Conservation (phyloP, 1,140 invertebrate species). For the Acromyrmex echinatior region DNA sequence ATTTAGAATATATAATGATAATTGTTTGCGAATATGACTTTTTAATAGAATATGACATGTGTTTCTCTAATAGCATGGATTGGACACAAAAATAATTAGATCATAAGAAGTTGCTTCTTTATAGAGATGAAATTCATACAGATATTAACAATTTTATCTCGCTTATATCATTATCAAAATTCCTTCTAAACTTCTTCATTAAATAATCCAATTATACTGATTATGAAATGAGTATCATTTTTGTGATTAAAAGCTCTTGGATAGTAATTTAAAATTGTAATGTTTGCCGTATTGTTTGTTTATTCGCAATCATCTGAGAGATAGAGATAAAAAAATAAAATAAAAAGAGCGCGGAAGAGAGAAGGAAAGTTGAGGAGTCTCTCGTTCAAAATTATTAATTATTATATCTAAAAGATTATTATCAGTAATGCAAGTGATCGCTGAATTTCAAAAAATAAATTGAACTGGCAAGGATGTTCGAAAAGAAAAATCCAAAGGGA, state of each 20-base stretch:
- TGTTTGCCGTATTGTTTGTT: neutral
- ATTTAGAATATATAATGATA: neutral
- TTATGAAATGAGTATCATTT: conserved; percentile 20
- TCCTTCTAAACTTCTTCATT: neutral
- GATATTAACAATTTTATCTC: neutral
- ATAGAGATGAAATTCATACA: neutral
- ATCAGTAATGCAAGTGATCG: neutral
- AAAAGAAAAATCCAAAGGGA: neutral
- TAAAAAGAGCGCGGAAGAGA: neutral
- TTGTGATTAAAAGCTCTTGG: conserved; percentile 4
- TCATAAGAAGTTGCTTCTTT: neutral
- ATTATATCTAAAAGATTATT: conserved; percentile 12
- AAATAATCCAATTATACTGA: conserved; percentile 11
- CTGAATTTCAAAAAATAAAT: neutral
- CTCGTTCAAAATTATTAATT: conserved; percentile 19
- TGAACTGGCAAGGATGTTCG: neutral
- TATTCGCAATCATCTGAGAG: neutral
- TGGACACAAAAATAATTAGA: neutral
- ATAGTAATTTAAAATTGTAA: conserved; percentile 30
- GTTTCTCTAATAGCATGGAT: neutral
- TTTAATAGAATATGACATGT: neutral
- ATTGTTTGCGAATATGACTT: neutral
- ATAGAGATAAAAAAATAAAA: neutral
- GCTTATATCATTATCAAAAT: conserved; percentile 7
- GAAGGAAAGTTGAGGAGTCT: neutral